phyloP scores from a whole-genome alignment of 2,888 invertebrate genomes.

The Tiliacea citrago region DNA sequence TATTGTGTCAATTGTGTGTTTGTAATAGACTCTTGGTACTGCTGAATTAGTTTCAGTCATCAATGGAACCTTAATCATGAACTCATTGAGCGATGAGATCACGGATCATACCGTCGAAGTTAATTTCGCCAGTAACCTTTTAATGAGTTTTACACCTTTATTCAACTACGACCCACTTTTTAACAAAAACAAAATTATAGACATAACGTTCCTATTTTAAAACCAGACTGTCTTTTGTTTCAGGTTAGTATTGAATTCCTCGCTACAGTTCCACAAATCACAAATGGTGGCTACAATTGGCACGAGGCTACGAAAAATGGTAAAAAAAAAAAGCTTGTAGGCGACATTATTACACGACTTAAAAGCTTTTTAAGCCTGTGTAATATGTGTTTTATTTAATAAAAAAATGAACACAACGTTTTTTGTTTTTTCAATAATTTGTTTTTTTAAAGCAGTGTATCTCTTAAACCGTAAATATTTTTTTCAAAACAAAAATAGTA shows the following conservation, averaged over 20 bases:
- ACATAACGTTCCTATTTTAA: constrained; percentile 23
- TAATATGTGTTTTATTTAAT: neutral
- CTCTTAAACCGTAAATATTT: too few relatives aligned
- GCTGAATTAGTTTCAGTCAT: neutral
- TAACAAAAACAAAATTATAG: neutral
- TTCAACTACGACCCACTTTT: neutral
- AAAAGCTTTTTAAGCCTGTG: neutral
- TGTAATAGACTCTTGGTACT: neutral
- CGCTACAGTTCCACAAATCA: constrained; percentile 3
- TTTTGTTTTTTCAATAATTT: too few relatives aligned
- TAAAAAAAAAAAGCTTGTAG: neutral
- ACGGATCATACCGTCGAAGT: neutral
- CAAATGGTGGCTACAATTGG: neutral
- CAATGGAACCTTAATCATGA: neutral
- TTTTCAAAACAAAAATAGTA: too few relatives aligned
- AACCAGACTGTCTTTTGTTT: constrained; percentile 47
- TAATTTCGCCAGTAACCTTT: neutral
- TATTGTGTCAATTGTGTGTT: too few relatives aligned
- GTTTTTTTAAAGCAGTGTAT: too few relatives aligned
- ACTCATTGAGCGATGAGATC: neutral
- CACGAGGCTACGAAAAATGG: constrained; percentile 27
- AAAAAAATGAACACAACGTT: too few relatives aligned
- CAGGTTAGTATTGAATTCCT: constrained; percentile 51
- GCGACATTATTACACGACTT: too few relatives aligned
- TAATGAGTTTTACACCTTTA: neutral